Evolutionary conservation across 2,797 vertebrate species (phyloP).

Genomic region (Lepus townsendii): DNA sequence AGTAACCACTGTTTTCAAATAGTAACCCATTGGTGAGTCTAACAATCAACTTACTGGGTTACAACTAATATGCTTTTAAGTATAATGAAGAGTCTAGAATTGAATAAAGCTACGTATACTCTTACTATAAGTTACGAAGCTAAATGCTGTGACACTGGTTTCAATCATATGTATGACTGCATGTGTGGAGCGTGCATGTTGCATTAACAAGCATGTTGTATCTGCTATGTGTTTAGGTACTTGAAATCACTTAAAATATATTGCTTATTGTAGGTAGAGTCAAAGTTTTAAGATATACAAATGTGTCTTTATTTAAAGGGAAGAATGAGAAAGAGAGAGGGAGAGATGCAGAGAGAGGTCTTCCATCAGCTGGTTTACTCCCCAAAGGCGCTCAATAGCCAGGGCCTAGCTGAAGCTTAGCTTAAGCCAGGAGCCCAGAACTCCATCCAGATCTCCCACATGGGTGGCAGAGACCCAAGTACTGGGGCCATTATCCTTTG

Average conservation of each 20-base stretch:
- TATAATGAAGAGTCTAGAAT: conserved; percentile 2
- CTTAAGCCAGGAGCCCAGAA: too few species aligned
- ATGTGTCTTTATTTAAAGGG: not conserved
- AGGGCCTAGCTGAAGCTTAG: too few species aligned
- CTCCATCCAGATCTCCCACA: too few species aligned
- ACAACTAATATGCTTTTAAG: conserved; percentile 16
- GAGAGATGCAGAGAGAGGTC: too few species aligned
- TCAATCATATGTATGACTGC: not conserved
- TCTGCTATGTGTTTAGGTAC: not conserved
- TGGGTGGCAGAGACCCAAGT: too few species aligned
- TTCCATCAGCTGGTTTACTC: too few species aligned
- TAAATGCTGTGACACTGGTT: not conserved
- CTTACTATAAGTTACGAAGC: not conserved
- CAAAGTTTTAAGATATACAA: not conserved
- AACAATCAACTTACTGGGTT: not conserved
- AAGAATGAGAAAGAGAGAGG: too few species aligned
- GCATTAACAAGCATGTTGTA: not conserved
- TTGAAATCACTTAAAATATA: not conserved
- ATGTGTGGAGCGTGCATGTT: not conserved
- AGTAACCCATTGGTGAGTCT: not conserved
- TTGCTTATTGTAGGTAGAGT: not conserved
- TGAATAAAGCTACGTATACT: conserved; percentile 31
- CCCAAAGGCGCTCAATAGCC: too few species aligned
- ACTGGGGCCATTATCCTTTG: too few species aligned
- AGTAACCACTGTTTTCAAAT: not conserved